Percentiles rank a stretch among this genome's conserved stretches.
Evolutionary conservation across 2,797 vertebrate genomes (phyloP).

Genomic region (Capromys pilorides): DNA sequence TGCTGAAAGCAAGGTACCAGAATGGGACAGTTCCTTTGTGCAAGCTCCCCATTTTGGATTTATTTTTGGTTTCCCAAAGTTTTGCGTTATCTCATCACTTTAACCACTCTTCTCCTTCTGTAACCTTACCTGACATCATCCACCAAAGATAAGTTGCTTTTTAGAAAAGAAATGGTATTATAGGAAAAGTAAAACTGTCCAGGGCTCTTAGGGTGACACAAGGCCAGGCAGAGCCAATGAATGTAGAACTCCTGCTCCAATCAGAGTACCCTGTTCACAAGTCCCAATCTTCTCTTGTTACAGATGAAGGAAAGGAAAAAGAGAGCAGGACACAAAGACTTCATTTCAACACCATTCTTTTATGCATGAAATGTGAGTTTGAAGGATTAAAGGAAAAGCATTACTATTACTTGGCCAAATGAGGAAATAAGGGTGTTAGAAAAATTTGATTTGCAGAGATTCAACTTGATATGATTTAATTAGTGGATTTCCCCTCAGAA

Average conservation of each 20-base stretch:
- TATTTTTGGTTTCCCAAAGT: not conserved
- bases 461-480: not conserved
- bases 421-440: too few relatives aligned
- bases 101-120: not conserved
- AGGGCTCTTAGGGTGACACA: not conserved
- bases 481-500: not conserved
- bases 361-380: not conserved
- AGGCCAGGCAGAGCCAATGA: too few relatives aligned
- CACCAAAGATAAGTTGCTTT: not conserved
- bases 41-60: not conserved
- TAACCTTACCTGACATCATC: not conserved
- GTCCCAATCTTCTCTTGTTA: not conserved
- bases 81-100: too few relatives aligned
- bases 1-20: too few relatives aligned
- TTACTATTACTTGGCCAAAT: not conserved
- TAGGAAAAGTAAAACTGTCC: not conserved
- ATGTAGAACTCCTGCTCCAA: not conserved
- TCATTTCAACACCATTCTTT: not conserved
- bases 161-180: not conserved
- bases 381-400: not conserved
- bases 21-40: not conserved
- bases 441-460: not conserved
- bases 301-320: not conserved
- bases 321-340: not conserved
- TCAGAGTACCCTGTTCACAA: not conserved